A percentile compares a stretch with the other conserved stretches of the same genome.
Evolutionary conservation across 2,888 invertebrate genomes (phyloP).

Genomic region (Amphiduros pacificus): DNA sequence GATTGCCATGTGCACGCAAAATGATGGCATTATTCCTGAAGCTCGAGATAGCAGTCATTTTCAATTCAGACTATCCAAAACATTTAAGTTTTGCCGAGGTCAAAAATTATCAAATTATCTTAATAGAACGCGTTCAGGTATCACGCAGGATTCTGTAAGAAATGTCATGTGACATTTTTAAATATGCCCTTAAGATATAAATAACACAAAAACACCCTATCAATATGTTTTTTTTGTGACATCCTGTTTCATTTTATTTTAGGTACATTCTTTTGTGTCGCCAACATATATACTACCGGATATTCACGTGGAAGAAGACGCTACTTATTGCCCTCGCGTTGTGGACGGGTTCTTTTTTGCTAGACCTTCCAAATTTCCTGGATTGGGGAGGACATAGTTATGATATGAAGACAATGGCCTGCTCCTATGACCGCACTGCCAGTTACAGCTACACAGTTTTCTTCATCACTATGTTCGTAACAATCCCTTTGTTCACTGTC

Average conservation of each 20-base stretch:
- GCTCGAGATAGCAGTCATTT: too few relatives aligned
- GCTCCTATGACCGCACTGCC: slow-evolving; percentile 1
- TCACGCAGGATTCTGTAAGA: too few relatives aligned
- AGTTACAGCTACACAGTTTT: background rate
- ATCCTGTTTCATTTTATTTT: background rate
- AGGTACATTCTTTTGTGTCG: background rate
- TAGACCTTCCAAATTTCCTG: slow-evolving; percentile 6
- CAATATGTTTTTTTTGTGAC: too few relatives aligned
- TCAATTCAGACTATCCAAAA: too few relatives aligned
- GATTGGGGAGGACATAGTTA: slow-evolving; percentile 5
- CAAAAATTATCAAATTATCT: too few relatives aligned
- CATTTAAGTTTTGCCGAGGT: too few relatives aligned
- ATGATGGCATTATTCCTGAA: too few relatives aligned
- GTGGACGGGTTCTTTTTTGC: background rate
- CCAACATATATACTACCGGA: background rate
- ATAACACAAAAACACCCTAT: too few relatives aligned
- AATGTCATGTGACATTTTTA: too few relatives aligned
- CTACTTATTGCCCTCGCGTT: background rate
- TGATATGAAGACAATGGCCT: slow-evolving; percentile 6
- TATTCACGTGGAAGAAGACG: slow-evolving; percentile 1
- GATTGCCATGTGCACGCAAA: too few relatives aligned
- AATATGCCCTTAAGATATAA: too few relatives aligned
- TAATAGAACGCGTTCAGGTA: too few relatives aligned
- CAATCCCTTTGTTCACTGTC: background rate
- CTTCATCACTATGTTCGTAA: slow-evolving; percentile 8